Percentiles rank a stretch among this genome's conserved stretches.
Evolutionary conservation across 2,888 invertebrate species (phyloP).

Genomic region (Oxystoma pomonae): DNA sequence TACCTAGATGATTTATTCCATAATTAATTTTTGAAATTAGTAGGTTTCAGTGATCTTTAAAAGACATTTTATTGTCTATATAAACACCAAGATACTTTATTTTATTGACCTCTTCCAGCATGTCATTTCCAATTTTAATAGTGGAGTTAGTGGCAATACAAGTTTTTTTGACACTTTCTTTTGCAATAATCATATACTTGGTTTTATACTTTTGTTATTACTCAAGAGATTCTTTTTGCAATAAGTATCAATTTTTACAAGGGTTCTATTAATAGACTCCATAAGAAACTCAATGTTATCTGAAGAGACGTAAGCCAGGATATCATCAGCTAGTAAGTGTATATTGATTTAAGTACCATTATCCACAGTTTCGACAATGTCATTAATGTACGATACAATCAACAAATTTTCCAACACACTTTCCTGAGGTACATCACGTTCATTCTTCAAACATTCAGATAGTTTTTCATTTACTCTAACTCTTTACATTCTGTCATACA

Average conservation of each 20-base stretch:
- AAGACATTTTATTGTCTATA: not conserved
- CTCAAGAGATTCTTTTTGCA: slow-evolving; percentile 7
- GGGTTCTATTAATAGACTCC: not conserved
- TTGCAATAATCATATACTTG: slow-evolving; percentile 5
- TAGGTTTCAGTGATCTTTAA: not conserved
- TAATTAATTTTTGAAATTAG: not conserved
- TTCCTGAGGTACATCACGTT: not conserved
- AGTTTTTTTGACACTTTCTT: slow-evolving; percentile 5
- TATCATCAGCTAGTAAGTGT: slow-evolving; percentile 10
- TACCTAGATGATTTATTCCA: not conserved
- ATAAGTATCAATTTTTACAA: not conserved
- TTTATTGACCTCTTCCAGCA: not conserved
- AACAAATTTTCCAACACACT: not conserved
- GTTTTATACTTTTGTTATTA: slow-evolving; percentile 4
- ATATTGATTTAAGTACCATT: slow-evolving; percentile 1
- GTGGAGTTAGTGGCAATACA: slow-evolving; percentile 9
- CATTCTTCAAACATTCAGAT: not conserved
- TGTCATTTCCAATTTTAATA: not conserved
- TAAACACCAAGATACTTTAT: not conserved
- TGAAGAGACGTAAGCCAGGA: slow-evolving; percentile 3
- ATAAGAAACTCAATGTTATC: not conserved
- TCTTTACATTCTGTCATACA: not conserved
- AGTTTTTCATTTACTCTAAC: not conserved
- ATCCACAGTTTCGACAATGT: slow-evolving; percentile 1
- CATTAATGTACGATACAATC: too few species aligned